phyloP scores from a whole-genome alignment of 2,888 invertebrate species.

The Monopis laevigella region DNA sequence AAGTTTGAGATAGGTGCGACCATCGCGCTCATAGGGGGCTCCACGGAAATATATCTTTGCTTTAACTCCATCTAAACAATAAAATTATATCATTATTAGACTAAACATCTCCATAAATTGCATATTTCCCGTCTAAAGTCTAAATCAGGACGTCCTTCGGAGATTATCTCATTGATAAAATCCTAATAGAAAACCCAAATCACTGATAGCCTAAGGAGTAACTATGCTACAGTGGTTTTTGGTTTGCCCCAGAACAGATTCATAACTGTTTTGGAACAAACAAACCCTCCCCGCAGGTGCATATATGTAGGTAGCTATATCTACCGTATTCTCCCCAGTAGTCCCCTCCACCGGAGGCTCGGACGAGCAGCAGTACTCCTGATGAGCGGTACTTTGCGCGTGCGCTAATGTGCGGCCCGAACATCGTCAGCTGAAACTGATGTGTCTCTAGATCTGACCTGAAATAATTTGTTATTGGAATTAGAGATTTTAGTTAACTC shows the following conservation, averaged over 20 bases:
- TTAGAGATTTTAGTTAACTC: neutral
- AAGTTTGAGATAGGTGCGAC: constrained; percentile 73
- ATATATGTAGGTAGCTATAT: too few relatives aligned
- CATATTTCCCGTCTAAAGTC: too few relatives aligned
- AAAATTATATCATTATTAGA: neutral
- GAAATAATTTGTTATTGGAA: constrained; percentile 22
- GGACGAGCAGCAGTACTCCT: constrained; percentile 80
- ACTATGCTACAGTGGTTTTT: too few relatives aligned
- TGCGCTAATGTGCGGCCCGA: constrained; percentile 82
- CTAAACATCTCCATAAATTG: too few relatives aligned
- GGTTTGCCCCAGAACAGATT: too few relatives aligned
- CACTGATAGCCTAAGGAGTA: too few relatives aligned
- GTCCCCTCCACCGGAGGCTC: constrained; percentile 86
- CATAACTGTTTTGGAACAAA: too few relatives aligned
- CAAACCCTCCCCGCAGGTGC: too few relatives aligned
- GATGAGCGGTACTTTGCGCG: constrained; percentile 83
- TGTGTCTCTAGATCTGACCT: constrained; percentile 81
- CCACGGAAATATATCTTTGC: constrained; percentile 87
- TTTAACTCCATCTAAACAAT: constrained; percentile 76
- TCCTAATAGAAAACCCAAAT: too few relatives aligned
- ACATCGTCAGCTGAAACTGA: constrained; percentile 83
- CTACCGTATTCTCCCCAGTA: constrained; percentile 91
- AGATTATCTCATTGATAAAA: too few relatives aligned
- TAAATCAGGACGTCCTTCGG: too few relatives aligned
- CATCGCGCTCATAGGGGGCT: constrained; percentile 68